Percentiles rank a stretch among this genome's conserved stretches.
Evolutionary conservation across 1,140 invertebrate species (phyloP).

Genomic region (Oncopeltus fasciatus): DNA sequence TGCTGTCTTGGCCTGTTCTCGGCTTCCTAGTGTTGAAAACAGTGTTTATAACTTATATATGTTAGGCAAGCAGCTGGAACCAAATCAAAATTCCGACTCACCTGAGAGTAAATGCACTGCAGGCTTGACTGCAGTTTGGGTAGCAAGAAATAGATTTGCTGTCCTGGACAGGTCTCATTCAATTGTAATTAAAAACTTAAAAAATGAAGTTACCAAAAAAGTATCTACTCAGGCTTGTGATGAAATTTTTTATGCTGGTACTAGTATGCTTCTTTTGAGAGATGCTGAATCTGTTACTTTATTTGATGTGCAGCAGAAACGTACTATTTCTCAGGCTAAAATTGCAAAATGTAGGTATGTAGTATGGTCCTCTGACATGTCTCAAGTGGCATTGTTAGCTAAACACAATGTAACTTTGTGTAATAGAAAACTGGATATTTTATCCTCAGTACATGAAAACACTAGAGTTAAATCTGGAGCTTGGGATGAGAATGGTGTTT

Average conservation of each 20-base stretch:
- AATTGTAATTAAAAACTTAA: slow-evolving; percentile 91
- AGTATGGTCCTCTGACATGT: slow-evolving; percentile 93
- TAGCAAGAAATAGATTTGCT: slow-evolving; percentile 95
- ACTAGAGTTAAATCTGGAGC: slow-evolving; percentile 93
- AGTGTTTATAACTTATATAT: slow-evolving; percentile 88
- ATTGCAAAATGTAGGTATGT: slow-evolving; percentile 88
- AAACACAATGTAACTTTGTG: slow-evolving; percentile 89
- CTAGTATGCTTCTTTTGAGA: slow-evolving; percentile 83
- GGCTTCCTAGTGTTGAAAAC: slow-evolving; percentile 65
- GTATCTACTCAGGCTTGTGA: slow-evolving; percentile 82
- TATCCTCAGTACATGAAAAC: slow-evolving; percentile 90
- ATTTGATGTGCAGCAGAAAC: slow-evolving; percentile 94
- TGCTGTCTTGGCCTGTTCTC: slow-evolving; percentile 67
- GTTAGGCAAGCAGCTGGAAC: slow-evolving; percentile 60
- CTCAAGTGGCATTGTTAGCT: slow-evolving; percentile 78
- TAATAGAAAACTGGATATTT: slow-evolving; percentile 72
- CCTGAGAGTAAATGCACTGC: slow-evolving; percentile 55
- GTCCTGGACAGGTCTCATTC: slow-evolving; percentile 83
- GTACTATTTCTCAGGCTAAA: slow-evolving; percentile 53
- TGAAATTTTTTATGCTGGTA: slow-evolving; percentile 97
- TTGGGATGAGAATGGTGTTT: slow-evolving; percentile 95
- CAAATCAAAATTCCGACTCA: slow-evolving; percentile 32
- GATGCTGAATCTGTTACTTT: slow-evolving; percentile 81
- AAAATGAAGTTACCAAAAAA: slow-evolving; percentile 96
- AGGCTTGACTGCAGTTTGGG: slow-evolving; percentile 92